Percentiles rank a stretch among this genome's conserved stretches.
Evolutionary conservation across 2,888 invertebrate genomes (phyloP).

Genomic region (Uropetala carovei): DNA sequence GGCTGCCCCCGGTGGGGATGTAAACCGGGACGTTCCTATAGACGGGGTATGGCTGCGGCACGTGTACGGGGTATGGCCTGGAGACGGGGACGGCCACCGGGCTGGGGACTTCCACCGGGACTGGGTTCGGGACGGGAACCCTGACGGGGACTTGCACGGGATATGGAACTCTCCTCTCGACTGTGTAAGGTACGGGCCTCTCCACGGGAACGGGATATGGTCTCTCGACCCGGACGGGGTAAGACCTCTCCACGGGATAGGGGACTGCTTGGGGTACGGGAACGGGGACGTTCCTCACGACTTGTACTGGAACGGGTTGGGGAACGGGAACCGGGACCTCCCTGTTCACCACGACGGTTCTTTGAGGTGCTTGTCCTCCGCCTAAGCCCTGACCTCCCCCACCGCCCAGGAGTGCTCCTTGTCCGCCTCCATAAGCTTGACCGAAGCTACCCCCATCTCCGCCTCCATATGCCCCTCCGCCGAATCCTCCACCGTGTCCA

Average conservation of each 20-base stretch:
- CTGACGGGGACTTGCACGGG: not conserved
- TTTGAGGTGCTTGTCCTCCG: not conserved
- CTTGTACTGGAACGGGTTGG: not conserved
- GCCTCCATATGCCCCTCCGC: too few species aligned
- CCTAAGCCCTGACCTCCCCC: not conserved
- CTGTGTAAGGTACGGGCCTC: not conserved
- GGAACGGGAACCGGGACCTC: not conserved
- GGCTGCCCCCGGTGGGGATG: not conserved
- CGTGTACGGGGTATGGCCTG: not conserved
- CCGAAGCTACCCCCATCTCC: not conserved
- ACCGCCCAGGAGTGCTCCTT: not conserved
- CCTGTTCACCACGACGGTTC: not conserved
- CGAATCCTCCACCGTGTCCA: not conserved
- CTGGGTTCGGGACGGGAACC: not conserved
- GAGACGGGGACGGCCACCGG: not conserved
- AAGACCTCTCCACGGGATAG: too few species aligned
- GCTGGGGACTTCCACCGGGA: not conserved
- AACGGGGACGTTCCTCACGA: not conserved
- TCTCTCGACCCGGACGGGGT: not conserved
- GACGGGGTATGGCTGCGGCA: not conserved
- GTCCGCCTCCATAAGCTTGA: not conserved
- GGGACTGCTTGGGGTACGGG: not conserved
- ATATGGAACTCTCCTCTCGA: not conserved
- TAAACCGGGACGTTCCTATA: not conserved
- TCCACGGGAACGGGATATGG: conserved; percentile 17